Evolutionary conservation across 2,888 invertebrate species (phyloP), one percentile per base, ranked within the genome.

Genomic region (Drosophila merina): DNA sequence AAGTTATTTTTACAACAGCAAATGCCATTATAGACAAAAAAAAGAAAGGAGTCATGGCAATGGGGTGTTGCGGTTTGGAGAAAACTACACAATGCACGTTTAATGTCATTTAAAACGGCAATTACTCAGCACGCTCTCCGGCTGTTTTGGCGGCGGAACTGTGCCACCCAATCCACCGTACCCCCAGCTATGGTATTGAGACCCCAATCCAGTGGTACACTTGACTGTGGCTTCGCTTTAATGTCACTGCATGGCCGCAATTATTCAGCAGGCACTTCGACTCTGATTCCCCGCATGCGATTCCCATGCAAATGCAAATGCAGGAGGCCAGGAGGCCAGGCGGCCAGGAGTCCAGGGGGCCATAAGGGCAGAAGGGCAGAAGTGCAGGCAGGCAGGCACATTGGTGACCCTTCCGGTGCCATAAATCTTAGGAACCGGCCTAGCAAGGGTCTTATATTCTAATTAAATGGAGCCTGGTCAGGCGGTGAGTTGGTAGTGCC

Each of bases 31-130:
- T 68, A 74, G 64, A 58, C 83, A 79, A 14, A 56, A 71, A 31
- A 79, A 33, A 33, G 33, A 33, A 12, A 2, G 10, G 6, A 28
- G 14, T 28, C 28, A 4, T 28, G 38, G 40, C 14, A 4, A 7
- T 20, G 1, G 56, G 28, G 38, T 10, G 14, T 14, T 26, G 40
- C 31, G 59, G 50, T 51, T 60, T 55, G 63, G 68, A 68, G 54
- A 33, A 72, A 77, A 73, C 36, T 73, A 70, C 85, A 84, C 81
- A 82, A 81, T 73, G 79, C 88, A 88, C 87, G 82, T 78, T 84
- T 85, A 84, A 84, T 88, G 88, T 81, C 84, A 87, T 88, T 84
- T 88, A 85, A 84, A 84, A 82, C 75, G 75, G 83, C 88, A 84
- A 84, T 84, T 84, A 84, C 89, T 88, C 88, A 85, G 88, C 84